A percentile compares a stretch with the other conserved stretches of the same genome.
Conservation (phyloP, 2,888 invertebrate genomes). For the Thalpophila matura region DNA sequence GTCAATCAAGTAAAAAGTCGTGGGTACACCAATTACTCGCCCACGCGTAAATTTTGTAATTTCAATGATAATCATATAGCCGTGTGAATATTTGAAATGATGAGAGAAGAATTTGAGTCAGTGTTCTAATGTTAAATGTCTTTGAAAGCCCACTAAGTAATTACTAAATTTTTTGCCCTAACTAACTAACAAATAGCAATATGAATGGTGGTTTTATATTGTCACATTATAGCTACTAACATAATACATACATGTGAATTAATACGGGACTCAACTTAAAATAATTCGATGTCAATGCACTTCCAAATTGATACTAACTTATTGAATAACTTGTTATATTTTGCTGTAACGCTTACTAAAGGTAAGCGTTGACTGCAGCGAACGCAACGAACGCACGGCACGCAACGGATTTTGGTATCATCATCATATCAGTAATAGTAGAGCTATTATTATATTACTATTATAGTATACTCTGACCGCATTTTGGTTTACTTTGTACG, state of each 20-base stretch:
- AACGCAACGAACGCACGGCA: too few species aligned
- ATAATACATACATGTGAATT: neutral
- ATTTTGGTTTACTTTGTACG: too few species aligned
- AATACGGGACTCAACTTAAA: neutral
- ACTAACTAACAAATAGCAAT: neutral
- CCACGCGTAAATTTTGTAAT: slow-evolving; percentile 54
- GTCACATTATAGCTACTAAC: slow-evolving; percentile 4
- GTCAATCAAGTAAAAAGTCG: slow-evolving; percentile 76
- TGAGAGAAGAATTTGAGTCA: slow-evolving; percentile 38
- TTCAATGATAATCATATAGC: slow-evolving; percentile 52
- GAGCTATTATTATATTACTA: too few species aligned
- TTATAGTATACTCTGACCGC: too few species aligned
- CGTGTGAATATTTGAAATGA: slow-evolving; percentile 59
- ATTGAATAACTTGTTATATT: slow-evolving; percentile 22
- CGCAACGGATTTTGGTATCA: too few species aligned
- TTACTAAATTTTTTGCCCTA: neutral
- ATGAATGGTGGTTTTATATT: neutral
- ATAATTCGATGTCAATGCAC: slow-evolving; percentile 32
- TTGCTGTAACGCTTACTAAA: neutral
- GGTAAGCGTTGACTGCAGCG: too few species aligned
- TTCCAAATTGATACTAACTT: slow-evolving; percentile 25
- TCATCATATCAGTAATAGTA: too few species aligned
- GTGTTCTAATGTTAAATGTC: neutral
- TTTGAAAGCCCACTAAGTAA: slow-evolving; percentile 6
- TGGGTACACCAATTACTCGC: slow-evolving; percentile 71